A percentile compares a stretch with the other conserved stretches of the same genome.
Evolutionary conservation across 1,140 invertebrate species (phyloP).

Genomic region (Drosophila arawakana): DNA sequence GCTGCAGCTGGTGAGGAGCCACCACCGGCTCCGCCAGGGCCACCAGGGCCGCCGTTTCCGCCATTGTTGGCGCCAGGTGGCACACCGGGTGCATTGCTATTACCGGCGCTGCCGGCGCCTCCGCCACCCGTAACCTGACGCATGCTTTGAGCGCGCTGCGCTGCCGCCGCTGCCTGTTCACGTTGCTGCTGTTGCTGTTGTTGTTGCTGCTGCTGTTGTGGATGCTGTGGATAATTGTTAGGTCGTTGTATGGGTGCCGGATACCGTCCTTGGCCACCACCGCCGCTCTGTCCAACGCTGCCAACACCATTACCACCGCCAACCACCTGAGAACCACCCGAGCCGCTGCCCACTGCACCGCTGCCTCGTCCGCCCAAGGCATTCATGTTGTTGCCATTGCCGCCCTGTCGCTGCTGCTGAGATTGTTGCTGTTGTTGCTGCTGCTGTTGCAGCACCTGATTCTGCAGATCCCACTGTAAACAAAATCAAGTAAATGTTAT

Average conservation of each 20-base stretch:
- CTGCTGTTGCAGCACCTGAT: slow-evolving; percentile 85
- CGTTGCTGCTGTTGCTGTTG: slow-evolving; percentile 78
- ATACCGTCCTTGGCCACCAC: slow-evolving; percentile 76
- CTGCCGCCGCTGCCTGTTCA: slow-evolving; percentile 62
- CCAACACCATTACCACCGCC: slow-evolving; percentile 67
- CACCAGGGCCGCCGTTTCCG: slow-evolving; percentile 59
- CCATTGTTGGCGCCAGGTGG: slow-evolving; percentile 65
- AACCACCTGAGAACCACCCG: slow-evolving; percentile 42
- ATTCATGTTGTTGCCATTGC: slow-evolving; percentile 78
- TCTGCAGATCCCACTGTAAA: slow-evolving; percentile 84
- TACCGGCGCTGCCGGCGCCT: slow-evolving; percentile 62
- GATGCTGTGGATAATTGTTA: slow-evolving; percentile 85
- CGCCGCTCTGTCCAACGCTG: slow-evolving; percentile 69
- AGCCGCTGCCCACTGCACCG: slow-evolving; percentile 56
- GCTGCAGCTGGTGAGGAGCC: slow-evolving; percentile 44
- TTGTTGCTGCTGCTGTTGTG: slow-evolving; percentile 78
- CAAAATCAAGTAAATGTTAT: neutral
- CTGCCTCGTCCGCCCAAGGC: slow-evolving; percentile 65
- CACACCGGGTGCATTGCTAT: slow-evolving; percentile 58
- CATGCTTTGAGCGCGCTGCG: slow-evolving; percentile 79
- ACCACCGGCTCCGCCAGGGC: slow-evolving; percentile 57
- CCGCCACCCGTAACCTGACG: slow-evolving; percentile 76
- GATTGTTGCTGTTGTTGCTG: slow-evolving; percentile 68
- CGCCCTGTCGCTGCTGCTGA: slow-evolving; percentile 51
- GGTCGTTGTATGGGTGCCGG: slow-evolving; percentile 84